A percentile compares a stretch with the other conserved stretches of the same genome.
These are phyloP conservation scores for Drosophila mayri DNA, from an alignment of 1,140 invertebrate species.

Conservation along the genomic window DNA sequence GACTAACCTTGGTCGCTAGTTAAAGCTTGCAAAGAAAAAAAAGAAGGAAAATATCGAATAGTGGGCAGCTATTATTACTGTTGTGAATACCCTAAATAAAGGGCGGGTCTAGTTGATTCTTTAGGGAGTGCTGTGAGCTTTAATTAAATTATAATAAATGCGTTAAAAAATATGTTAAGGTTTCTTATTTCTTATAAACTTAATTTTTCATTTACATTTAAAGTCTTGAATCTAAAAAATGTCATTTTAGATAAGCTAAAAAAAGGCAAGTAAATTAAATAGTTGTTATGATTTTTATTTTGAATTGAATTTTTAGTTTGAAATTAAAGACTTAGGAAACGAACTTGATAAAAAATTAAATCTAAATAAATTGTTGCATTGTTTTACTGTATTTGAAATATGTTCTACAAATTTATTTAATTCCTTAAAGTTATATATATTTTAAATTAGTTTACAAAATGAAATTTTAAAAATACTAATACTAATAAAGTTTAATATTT, in stretches of 20 bases:
- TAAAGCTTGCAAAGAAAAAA: constrained; percentile 45
- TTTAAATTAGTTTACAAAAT: too few species aligned
- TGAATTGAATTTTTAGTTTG: not conserved
- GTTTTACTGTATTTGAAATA: too few species aligned
- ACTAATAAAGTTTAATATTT: not conserved
- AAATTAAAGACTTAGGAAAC: not conserved
- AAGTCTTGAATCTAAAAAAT: not conserved
- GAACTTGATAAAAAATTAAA: not conserved
- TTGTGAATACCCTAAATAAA: constrained; percentile 58
- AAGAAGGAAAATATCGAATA: constrained; percentile 45
- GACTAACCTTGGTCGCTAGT: constrained; percentile 76
- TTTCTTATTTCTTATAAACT: not conserved
- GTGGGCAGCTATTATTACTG: constrained; percentile 74
- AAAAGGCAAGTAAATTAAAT: not conserved
- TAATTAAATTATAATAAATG: not conserved
- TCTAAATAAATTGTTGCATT: too few species aligned
- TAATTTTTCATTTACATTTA: not conserved
- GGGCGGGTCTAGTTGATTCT: not conserved
- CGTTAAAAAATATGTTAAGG: not conserved
- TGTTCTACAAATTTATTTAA: too few species aligned
- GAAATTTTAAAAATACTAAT: too few species aligned
- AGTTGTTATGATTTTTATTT: too few species aligned
- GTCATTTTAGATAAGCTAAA: not conserved
- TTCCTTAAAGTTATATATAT: too few species aligned
- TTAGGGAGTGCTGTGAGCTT: not conserved